phyloP scores from a whole-genome alignment of 1,140 invertebrate species.

The Mamestra configurata region DNA sequence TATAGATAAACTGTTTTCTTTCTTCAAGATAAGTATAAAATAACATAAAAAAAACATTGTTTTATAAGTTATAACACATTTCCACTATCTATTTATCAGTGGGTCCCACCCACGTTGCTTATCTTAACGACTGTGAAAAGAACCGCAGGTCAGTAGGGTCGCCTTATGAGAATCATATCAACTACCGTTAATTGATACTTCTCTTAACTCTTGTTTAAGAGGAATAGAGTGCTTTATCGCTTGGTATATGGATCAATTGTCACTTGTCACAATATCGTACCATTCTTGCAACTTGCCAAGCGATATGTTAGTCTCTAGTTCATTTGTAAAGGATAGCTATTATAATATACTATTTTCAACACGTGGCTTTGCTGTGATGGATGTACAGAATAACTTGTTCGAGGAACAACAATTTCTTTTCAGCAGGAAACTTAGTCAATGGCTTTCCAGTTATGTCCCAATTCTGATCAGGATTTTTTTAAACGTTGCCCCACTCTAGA shows the following conservation, averaged over 20 bases:
- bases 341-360: neutral
- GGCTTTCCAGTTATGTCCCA: too few species aligned
- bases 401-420: too few species aligned
- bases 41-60: neutral
- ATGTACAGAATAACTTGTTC: neutral
- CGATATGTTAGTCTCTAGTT: conserved; percentile 43
- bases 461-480: too few species aligned
- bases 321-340: conserved; percentile 19
- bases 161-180: neutral
- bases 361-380: neutral
- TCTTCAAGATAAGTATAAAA: neutral
- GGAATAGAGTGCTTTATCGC: conserved; percentile 33
- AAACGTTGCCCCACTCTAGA: too few species aligned
- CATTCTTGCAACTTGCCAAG: conserved; percentile 23
- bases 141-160: conserved; percentile 49
- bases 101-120: conserved; percentile 44
- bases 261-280: conserved; percentile 45
- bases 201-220: conserved; percentile 3
- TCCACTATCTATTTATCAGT: conserved; percentile 30
- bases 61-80: conserved; percentile 34
- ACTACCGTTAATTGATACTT: neutral
- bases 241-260: neutral
- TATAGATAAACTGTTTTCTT: neutral
- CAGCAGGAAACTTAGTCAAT: too few species aligned
- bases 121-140: conserved; percentile 49